phyloP scores from a whole-genome alignment of 2,113 vertebrate species.

The Axis porcinus region DNA sequence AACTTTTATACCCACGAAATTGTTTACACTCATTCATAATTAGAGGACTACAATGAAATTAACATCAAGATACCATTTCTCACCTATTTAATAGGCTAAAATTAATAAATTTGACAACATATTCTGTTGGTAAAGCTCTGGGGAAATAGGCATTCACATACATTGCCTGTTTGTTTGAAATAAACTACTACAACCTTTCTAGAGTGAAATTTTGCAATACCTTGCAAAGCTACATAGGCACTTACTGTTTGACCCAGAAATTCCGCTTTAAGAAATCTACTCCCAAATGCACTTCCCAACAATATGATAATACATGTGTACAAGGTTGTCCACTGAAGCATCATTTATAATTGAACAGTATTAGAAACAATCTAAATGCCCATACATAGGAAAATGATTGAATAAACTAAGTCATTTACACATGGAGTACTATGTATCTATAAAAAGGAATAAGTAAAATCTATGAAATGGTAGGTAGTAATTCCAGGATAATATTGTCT shows the following conservation, averaged over 20 bases:
- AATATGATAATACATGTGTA: neutral
- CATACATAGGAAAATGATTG: neutral
- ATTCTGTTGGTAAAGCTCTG: neutral
- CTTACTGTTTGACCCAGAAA: neutral
- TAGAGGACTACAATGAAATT: neutral
- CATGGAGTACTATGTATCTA: neutral
- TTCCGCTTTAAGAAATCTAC: neutral
- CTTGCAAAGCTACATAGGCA: neutral
- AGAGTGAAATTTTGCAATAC: neutral
- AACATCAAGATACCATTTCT: neutral
- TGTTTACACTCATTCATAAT: neutral
- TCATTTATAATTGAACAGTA: neutral
- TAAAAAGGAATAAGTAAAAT: neutral
- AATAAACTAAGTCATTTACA: neutral
- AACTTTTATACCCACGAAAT: neutral
- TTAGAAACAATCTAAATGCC: neutral
- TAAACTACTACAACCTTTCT: neutral
- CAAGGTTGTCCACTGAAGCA: neutral
- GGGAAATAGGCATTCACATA: neutral
- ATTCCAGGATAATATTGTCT: neutral
- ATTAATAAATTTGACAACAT: neutral
- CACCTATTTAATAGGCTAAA: neutral
- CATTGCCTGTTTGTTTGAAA: neutral
- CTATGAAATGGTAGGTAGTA: neutral
- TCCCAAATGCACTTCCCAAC: neutral